These are phyloP conservation scores for Muschampia plurimacula DNA, from an alignment of 2,888 invertebrate genomes.

Conservation along the genomic window DNA sequence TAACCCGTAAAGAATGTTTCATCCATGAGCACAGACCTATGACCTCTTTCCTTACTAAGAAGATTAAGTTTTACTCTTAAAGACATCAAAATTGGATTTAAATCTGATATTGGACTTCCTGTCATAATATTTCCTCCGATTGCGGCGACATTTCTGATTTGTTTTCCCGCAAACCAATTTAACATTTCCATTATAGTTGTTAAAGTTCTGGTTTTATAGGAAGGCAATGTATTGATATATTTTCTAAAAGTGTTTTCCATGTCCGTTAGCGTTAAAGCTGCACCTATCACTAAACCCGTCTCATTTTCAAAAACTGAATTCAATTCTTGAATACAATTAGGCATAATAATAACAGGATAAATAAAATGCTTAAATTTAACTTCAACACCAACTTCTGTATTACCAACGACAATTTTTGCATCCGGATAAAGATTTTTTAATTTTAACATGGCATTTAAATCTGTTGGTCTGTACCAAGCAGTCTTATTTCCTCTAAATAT, in stretches of 20 bases:
- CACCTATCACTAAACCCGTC: constrained; percentile 90
- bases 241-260: constrained; percentile 88
- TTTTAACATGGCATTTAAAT: constrained; percentile 84
- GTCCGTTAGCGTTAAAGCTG: constrained; percentile 92
- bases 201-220: constrained; percentile 88
- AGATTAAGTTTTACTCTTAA: constrained; percentile 91
- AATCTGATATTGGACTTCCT: constrained; percentile 97
- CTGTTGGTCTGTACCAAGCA: constrained; percentile 90
- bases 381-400: constrained; percentile 94
- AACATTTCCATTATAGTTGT: constrained; percentile 92
- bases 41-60: constrained; percentile 82
- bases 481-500: constrained; percentile 81
- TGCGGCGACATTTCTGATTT: constrained; percentile 97
- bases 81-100: constrained; percentile 96
- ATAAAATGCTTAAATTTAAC: constrained; percentile 92
- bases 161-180: constrained; percentile 97
- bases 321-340: constrained; percentile 94
- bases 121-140: constrained; percentile 98
- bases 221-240: constrained; percentile 85
- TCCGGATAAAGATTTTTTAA: constrained; percentile 88
- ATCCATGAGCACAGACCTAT: constrained; percentile 88
- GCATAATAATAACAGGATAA: constrained; percentile 93
- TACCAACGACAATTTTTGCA: constrained; percentile 92
- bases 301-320: constrained; percentile 83
- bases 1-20: constrained; percentile 93